Percentiles rank a stretch among this genome's conserved stretches.
Conservation (phyloP, 2,797 vertebrate genomes). For the Rhabdophis nuchalis region DNA sequence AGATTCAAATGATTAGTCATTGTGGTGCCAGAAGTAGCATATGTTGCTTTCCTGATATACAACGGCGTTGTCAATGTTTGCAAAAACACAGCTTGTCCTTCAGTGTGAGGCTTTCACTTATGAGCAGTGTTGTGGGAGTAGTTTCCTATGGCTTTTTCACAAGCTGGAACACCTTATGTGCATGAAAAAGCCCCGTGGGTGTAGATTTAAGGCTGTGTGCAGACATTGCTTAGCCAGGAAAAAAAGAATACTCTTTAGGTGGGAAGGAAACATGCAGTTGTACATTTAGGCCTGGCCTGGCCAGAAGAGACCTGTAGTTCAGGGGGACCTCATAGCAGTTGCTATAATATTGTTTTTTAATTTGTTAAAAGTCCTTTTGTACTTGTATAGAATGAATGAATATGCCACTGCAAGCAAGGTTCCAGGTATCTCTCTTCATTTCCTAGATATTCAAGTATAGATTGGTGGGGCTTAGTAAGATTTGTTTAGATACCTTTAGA, state of each 20-base stretch:
- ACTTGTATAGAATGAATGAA: background rate
- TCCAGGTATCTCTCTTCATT: background rate
- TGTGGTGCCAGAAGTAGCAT: constrained; percentile 5
- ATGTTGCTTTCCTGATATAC: constrained; percentile 1
- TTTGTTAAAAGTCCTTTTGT: background rate
- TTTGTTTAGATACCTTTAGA: too few species aligned
- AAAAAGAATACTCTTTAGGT: background rate
- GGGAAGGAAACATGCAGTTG: background rate
- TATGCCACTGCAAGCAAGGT: background rate
- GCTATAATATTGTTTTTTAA: background rate
- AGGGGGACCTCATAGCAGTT: background rate
- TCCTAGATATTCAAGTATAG: background rate
- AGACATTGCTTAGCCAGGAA: background rate
- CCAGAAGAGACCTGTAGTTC: background rate
- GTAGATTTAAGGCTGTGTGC: background rate
- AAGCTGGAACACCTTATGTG: background rate
- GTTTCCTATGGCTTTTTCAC: background rate
- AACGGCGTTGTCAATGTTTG: constrained; percentile 2
- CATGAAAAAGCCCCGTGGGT: background rate
- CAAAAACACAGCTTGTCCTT: background rate
- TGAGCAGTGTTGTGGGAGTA: constrained; percentile 2
- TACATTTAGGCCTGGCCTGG: background rate
- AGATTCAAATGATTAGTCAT: constrained; percentile 14
- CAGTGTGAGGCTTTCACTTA: constrained; percentile 6
- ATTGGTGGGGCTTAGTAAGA: background rate